Percentiles rank a stretch among this genome's conserved stretches.
Evolutionary conservation across 2,888 invertebrate species (phyloP).

Genomic region (Matsumyia berberina): DNA sequence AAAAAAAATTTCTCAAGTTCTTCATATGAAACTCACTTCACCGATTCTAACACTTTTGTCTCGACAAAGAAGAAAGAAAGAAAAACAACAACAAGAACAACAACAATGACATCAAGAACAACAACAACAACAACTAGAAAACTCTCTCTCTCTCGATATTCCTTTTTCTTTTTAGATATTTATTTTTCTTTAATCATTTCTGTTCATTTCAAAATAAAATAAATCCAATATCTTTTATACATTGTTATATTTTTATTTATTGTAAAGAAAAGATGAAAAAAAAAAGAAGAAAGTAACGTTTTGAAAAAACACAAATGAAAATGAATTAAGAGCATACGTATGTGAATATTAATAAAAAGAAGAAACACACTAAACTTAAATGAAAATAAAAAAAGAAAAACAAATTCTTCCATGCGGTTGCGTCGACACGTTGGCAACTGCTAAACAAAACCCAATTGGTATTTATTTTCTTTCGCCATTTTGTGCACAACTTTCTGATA

Average conservation of each 20-base stretch:
- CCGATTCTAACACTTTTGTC: conserved; percentile 50
- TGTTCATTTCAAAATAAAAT: conserved; percentile 77
- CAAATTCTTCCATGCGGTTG: conserved; percentile 58
- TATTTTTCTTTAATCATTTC: conserved; percentile 78
- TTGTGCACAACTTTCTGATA: not conserved
- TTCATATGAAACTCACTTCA: conserved; percentile 65
- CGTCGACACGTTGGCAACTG: conserved; percentile 33
- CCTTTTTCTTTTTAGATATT: conserved; percentile 79
- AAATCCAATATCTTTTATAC: conserved; percentile 77
- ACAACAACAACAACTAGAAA: conserved; percentile 68
- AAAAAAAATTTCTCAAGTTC: conserved; percentile 48
- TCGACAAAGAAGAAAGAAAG: conserved; percentile 35
- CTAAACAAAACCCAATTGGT: conserved; percentile 24
- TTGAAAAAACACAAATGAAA: conserved; percentile 52
- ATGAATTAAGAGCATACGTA: conserved; percentile 61
- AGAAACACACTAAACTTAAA: conserved; percentile 69
- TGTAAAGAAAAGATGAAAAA: conserved; percentile 60
- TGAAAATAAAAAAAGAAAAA: conserved; percentile 56
- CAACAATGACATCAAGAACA: conserved; percentile 60
- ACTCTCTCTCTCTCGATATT: conserved; percentile 79
- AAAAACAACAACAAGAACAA: conserved; percentile 48
- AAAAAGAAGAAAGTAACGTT: conserved; percentile 37
- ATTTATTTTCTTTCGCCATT: conserved; percentile 7
- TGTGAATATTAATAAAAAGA: conserved; percentile 68
- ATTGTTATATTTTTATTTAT: conserved; percentile 76